A percentile compares a stretch with the other conserved stretches of the same genome.
phyloP scores from a whole-genome alignment of 2,888 invertebrate genomes.

The Dolichopus griseipennis region DNA sequence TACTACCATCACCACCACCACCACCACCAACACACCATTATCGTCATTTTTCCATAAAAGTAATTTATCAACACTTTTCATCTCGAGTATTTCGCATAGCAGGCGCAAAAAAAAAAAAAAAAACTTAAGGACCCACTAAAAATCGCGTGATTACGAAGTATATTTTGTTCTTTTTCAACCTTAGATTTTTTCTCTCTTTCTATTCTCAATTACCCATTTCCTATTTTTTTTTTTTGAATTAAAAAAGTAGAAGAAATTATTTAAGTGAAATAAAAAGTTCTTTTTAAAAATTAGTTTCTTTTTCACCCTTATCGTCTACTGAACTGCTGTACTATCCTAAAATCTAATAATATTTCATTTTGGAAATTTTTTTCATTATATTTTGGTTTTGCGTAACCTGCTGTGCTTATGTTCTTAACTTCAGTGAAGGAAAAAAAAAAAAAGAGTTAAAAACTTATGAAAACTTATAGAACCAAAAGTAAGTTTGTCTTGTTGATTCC shows the following conservation, averaged over 20 bases:
- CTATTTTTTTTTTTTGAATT: neutral
- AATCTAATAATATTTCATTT: too few relatives aligned
- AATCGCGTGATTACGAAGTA: neutral
- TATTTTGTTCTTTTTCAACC: neutral
- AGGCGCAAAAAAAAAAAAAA: neutral
- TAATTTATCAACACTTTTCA: neutral
- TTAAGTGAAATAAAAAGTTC: too few relatives aligned
- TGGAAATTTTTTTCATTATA: too few relatives aligned
- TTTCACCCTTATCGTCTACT: too few relatives aligned
- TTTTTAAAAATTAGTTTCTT: too few relatives aligned
- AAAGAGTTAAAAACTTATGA: neutral
- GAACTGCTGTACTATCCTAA: too few relatives aligned
- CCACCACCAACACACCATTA: too few relatives aligned
- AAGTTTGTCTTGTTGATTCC: neutral
- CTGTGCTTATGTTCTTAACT: too few relatives aligned
- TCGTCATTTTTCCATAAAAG: too few relatives aligned
- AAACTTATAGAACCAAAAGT: neutral
- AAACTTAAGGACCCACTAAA: neutral
- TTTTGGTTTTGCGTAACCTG: too few relatives aligned
- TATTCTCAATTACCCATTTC: neutral
- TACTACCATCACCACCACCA: too few relatives aligned
- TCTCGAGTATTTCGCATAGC: neutral
- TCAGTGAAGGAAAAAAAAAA: neutral
- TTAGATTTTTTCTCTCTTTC: neutral
- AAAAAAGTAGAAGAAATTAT: neutral